Evolutionary conservation across 1,140 invertebrate genomes (phyloP), one percentile per base, ranked within the genome.

Genomic region (Brachionus koreanus): DNA sequence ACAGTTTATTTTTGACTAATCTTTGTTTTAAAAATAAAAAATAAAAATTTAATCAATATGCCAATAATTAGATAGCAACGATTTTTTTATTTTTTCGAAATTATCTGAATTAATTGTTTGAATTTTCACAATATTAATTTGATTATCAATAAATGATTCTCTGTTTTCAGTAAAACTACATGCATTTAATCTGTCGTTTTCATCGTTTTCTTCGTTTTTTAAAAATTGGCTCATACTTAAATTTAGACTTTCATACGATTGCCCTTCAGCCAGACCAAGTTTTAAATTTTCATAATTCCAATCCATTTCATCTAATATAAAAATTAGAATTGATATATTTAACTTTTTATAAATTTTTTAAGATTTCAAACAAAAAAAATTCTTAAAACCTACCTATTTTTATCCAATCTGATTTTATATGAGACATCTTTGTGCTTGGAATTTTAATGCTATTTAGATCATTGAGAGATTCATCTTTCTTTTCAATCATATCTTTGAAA

Each of bases 231-330:
- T 25, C 42, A 74, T 74, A 23, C 42, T 46, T 46, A 74, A 46
- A 74, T 74, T 46, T 12, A 74, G n/a, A n/a, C 19, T 29, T 74
- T 74, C 69, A n/a, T 46, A 74, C 5, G 69, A 46, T 46, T 74
- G 69, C 1, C 69, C 69, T n/a, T 49, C 19, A 46, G 25, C 19
- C 25, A 74, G 16, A 12, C 69, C 69, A 25, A 74, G 69, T 39
- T 74, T 74, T 49, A 74, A 25, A 16, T 74, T 74, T 29, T 74
- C 69, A 74, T 74, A 25, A 74, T 29, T 46, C 69, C 69, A 74
- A 74, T 74, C 69, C 5, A 74, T 25, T 5, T 74, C 69, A 13
- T 74, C 69, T 74, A 46, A 12, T 13, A 25, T 74, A 19, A 23
- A 46, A 74, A 74, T 29, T 46, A 46, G 0, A 74, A 25, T 23